Conservation (phyloP, 2,888 invertebrate genomes). For the Physocephala rufipes region DNA sequence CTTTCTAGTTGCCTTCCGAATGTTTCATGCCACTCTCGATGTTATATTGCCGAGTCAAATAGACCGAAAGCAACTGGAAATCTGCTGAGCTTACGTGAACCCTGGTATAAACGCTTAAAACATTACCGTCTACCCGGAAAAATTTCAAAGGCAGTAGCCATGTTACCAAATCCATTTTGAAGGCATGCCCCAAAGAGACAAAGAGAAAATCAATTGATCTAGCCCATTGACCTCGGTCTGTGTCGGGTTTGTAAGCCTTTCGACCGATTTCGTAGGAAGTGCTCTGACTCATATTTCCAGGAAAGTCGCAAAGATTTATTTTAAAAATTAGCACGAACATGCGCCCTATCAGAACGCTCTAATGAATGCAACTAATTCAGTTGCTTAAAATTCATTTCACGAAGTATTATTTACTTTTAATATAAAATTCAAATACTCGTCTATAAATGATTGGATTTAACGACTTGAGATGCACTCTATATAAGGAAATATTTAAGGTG, state of each 20-base stretch:
- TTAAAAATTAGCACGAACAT: too few species aligned
- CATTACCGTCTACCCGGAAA: conserved; percentile 54
- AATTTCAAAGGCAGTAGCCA: conserved; percentile 69
- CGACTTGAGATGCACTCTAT: neutral
- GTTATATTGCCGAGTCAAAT: too few species aligned
- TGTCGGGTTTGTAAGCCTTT: conserved; percentile 57
- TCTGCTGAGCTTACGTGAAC: too few species aligned
- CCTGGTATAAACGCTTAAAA: conserved; percentile 41
- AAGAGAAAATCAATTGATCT: conserved; percentile 79
- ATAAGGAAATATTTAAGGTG: too few species aligned
- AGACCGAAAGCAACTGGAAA: too few species aligned
- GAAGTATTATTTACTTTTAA: neutral
- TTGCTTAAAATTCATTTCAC: conserved; percentile 1
- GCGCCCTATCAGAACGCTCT: too few species aligned
- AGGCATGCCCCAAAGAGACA: conserved; percentile 81
- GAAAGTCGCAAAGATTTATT: too few species aligned
- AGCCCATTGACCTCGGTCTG: conserved; percentile 74
- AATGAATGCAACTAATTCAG: conserved; percentile 5
- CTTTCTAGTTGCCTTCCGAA: too few species aligned
- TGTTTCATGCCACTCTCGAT: too few species aligned
- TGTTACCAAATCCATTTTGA: conserved; percentile 79
- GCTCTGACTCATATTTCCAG: conserved; percentile 53
- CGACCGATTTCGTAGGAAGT: conserved; percentile 59
- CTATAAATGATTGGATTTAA: too few species aligned
- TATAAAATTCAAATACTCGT: neutral